Evolutionary conservation across 2,113 vertebrate species (phyloP), one percentile per base, ranked within the genome.

Genomic region (Cebidichthys violaceus): DNA sequence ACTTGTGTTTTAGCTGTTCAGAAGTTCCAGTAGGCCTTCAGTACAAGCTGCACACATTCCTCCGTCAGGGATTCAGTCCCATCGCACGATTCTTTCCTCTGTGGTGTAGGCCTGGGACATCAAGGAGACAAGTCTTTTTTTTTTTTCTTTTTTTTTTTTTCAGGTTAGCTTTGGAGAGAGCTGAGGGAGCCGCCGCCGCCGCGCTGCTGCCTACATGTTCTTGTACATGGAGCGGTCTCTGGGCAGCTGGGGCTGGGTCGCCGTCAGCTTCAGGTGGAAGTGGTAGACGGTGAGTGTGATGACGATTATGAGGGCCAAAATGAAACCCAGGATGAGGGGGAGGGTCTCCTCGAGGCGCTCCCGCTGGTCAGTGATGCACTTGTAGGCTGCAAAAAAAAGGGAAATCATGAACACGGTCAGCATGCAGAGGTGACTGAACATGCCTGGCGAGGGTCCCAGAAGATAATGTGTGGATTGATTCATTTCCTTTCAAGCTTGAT

Each of bases 181-280:
- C 82, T 43, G 81, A 73, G 64, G 71, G 67, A 74, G 65, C 29
- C n/a, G n/a, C n/a, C 50, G 60, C 27, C 9, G 22, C 47, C 7
- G 57, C 10, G 68, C 68, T 39, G 65, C 47, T 7, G 65, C 13
- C 80, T 96, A 99, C 98, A 99, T 99, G 94, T 99, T 98, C 89
- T 99, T 99, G 92, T 99, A 99, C 85, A 99, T 95, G 80, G 97
- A 98, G 90, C 97, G 96, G 91, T 99, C 98, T 68, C 96, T 90
- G 78, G 98, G 99, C 52, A 99, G 96, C 82, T 97, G 97, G 18
- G 95, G 96, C 90, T 97, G 96, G 66, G 45, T 95, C 10, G 97
- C 96, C 0, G 96, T 99, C 95, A 99, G 95, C 93, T 99, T 99
- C 87, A 97, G 97, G 90, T 99, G 98, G 88, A 99, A 91, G 77